Base-by-base conservation (phyloP, 2,113 vertebrate genomes). In the Tretioscincus oriximinensis region DNA sequence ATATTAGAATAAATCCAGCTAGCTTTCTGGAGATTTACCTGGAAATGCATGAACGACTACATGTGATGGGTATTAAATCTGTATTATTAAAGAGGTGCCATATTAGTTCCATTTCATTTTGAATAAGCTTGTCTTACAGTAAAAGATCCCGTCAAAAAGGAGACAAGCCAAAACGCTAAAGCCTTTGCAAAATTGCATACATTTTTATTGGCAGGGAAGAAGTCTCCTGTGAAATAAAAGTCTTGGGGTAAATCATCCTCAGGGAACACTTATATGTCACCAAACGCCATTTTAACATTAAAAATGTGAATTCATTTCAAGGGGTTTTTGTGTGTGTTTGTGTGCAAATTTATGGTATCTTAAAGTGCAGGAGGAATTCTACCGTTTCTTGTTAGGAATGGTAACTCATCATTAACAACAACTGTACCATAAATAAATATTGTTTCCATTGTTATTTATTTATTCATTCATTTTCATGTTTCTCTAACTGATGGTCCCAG, bases 71-170 rank as follows among this genome's bases (percentile, higher is more conserved):
- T 81, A 84, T 73, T 80, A 87, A 87, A 80, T 75, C 29, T 86
- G 3, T 75, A 22, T 66, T 88, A 28, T 87, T 85, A 81, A 86
- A 79, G 22, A 80, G 29, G 20, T 84, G 24, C 68, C 84, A 81
- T 78, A 91, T 79, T 84, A 86, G 85, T 90, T 90, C 2, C 1
- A 24, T 75, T 89, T 88, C 69, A 81, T 78, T 86, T 84, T 77
- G 68, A 71, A 73, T 84, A 60, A 77, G 1, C 7, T 81, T 8
- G 22, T 11, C 10, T 3, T 51, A 24, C 71, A 81, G 9, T 81
- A 76, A 81, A 29, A 76, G 21, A 74, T 88, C 77, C 75, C 14
- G 85, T 89, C 81, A 67, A 58, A 84, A 85, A 22, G 65, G 21
- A 71, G 77, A 63, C 67, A 81, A 83, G 45, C 60, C 20, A 41